Conservation (phyloP, 2,797 vertebrate species). For the Amblyraja radiata region DNA sequence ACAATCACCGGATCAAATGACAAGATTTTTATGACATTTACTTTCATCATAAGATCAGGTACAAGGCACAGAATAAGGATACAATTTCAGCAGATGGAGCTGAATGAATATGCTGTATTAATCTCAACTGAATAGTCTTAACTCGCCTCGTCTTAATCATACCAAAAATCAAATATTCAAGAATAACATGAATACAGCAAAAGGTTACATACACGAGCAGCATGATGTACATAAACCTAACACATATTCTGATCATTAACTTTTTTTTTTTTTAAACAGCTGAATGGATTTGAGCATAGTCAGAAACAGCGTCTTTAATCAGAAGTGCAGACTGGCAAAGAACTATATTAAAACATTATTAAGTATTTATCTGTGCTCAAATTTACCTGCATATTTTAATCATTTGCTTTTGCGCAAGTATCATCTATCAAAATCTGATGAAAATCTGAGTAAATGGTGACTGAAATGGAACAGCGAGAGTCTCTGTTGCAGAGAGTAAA, state of each 20-base stretch:
- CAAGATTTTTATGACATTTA: neutral
- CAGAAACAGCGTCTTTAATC: constrained; percentile 8
- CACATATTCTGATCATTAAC: neutral
- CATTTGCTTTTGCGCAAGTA: neutral
- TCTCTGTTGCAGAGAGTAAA: neutral
- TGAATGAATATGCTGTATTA: constrained; percentile 34
- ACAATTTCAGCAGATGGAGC: constrained; percentile 26
- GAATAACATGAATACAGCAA: constrained; percentile 22
- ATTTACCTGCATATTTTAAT: constrained; percentile 32
- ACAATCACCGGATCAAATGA: constrained; percentile 36
- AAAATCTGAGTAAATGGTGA: neutral
- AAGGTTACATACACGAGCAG: neutral
- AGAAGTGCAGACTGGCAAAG: neutral
- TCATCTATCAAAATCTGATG: neutral
- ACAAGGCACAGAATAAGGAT: constrained; percentile 37
- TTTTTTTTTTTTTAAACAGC: neutral
- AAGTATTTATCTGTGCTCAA: constrained; percentile 4
- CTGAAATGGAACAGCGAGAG: neutral
- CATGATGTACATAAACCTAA: neutral
- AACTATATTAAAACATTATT: constrained; percentile 26
- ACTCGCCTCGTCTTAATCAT: neutral
- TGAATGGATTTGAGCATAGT: neutral
- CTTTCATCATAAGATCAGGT: constrained; percentile 32
- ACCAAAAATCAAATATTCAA: neutral
- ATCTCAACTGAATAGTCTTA: neutral